Base-by-base conservation (phyloP, 2,797 vertebrate species). In the Lateolabrax maculatus region DNA sequence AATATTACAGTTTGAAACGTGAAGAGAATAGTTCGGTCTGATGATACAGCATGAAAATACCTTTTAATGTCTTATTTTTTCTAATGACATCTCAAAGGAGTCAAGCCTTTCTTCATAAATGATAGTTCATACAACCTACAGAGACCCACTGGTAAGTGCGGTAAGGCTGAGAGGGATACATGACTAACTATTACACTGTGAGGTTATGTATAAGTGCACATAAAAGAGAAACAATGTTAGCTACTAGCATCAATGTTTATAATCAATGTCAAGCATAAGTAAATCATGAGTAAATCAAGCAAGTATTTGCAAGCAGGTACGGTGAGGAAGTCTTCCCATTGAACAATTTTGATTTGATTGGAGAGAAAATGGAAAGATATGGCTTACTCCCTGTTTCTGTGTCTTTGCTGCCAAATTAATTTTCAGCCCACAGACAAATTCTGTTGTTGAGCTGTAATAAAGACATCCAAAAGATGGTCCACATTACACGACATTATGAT, bases 401-500 rank as follows among this genome's bases (percentile, higher is more conserved):
- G 25, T 65, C 31, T 68, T 61, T 67, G 53, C 51, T 81, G 80
- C 65, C 74, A 82, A 79, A 85, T 84, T 15, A 10, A 79, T 81
- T 44, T 82, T 76, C 31, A 3, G 41, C 71, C 46, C 15, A 62
- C 21, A n/a, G 29, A 64, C 56, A 72, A 56, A 75, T 81, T 71
- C 37, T 60, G 23, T 52, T 43, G n/a, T 37, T 56, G 31, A 39
- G 44, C 58, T 56, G 37, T 70, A 61, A 80, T 70, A 53, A 65
- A 87, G 51, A 57, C 36, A 53, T 57, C 18, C 8, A 62, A 68
- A 72, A 66, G 6, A 71, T 39, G 13, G 15, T 41, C 27, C 52
- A 21, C 6, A 8, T 41, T 64, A 21, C 55, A 61, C 5, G 3
- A 65, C 49, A 16, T 46, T 51, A 68, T 77, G 46, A 62, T 46